Percentiles rank a stretch among this genome's conserved stretches.
These are phyloP conservation scores for Habropoda laboriosa DNA, from an alignment of 1,140 invertebrate species.

Conservation along the genomic window DNA sequence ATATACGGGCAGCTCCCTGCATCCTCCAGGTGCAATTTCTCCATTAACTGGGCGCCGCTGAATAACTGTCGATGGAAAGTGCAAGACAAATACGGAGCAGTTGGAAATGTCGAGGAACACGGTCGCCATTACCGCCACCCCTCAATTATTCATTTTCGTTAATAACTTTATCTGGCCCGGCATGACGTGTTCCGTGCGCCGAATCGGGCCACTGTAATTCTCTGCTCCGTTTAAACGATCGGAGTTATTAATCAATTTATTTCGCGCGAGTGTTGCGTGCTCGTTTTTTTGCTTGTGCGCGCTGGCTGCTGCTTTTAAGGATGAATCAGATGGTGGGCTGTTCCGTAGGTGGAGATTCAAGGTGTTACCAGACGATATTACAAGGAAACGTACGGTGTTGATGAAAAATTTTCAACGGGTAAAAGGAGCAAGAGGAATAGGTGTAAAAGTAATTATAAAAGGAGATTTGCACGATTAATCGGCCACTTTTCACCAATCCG, in stretches of 20 bases:
- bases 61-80: constrained; percentile 41
- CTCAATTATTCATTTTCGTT: constrained; percentile 27
- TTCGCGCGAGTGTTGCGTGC: background rate
- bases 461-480: too few relatives aligned
- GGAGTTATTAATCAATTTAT: constrained; percentile 10
- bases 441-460: too few relatives aligned
- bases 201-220: background rate
- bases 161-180: constrained; percentile 40
- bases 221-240: background rate
- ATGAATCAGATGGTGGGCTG: too few relatives aligned
- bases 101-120: constrained; percentile 22
- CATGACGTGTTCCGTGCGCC: background rate
- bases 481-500: too few relatives aligned
- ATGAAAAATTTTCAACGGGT: too few relatives aligned
- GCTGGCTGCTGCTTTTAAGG: too few relatives aligned
- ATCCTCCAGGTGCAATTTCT: constrained; percentile 45
- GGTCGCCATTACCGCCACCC: background rate
- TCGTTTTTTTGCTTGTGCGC: too few relatives aligned
- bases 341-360: too few relatives aligned
- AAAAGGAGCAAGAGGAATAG: too few relatives aligned
- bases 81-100: constrained; percentile 40
- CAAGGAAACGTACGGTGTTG: too few relatives aligned
- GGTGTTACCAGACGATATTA: too few relatives aligned
- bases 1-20: constrained; percentile 34
- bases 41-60: constrained; percentile 59